These are phyloP conservation scores for Eupsilia transversa DNA, from an alignment of 2,888 invertebrate genomes.

Conservation along the genomic window DNA sequence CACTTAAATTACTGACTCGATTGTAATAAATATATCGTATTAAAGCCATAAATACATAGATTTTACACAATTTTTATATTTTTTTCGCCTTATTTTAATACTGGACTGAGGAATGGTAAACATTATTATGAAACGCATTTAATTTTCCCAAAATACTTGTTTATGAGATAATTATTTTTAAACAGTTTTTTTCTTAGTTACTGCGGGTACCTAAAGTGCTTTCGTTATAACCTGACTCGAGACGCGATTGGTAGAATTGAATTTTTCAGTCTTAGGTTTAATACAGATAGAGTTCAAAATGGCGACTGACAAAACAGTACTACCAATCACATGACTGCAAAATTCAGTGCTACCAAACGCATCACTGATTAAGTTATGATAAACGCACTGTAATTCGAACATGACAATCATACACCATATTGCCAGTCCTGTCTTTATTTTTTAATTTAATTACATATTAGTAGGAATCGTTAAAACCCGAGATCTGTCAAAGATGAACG, in stretches of 20 bases:
- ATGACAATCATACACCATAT: slow-evolving; percentile 25
- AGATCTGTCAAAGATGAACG: slow-evolving; percentile 69
- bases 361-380: no score
- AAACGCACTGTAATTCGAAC: slow-evolving; percentile 1
- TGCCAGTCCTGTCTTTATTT: slow-evolving; percentile 66
- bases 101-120: slow-evolving; percentile 85
- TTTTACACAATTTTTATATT: slow-evolving; percentile 67
- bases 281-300: no score
- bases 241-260: no score
- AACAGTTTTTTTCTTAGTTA: slow-evolving; percentile 12
- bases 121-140: slow-evolving; percentile 54
- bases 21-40: slow-evolving; percentile 83
- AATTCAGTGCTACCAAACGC: no score
- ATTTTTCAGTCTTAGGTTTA: no score
- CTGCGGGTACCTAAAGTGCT: neutral
- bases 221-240: no score
- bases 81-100: slow-evolving; percentile 75
- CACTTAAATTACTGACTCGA: slow-evolving; percentile 88
- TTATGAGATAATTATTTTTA: neutral
- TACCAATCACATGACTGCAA: no score
- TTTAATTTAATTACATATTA: slow-evolving; percentile 62
- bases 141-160: slow-evolving; percentile 28
- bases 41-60: slow-evolving; percentile 74
- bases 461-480: slow-evolving; percentile 69
- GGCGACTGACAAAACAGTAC: no score